These are phyloP conservation scores for Alexandromys oeconomus DNA, from an alignment of 2,797 vertebrate species.

Conservation along the genomic window DNA sequence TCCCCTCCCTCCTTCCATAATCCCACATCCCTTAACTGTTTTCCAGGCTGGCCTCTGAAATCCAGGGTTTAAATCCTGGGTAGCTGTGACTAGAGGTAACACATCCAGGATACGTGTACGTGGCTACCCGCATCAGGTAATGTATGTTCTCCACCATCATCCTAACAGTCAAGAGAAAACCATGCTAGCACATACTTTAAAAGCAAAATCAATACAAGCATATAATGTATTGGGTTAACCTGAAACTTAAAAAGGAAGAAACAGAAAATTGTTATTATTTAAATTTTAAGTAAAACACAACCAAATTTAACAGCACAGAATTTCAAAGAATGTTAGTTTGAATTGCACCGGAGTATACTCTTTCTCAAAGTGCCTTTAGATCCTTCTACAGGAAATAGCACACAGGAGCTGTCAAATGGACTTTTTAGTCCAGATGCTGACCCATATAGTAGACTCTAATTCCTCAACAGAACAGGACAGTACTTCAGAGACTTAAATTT, in stretches of 20 bases:
- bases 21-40: neutral
- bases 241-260: conserved; percentile 82
- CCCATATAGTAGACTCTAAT: conserved; percentile 55
- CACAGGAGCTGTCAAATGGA: conserved; percentile 34
- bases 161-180: conserved; percentile 87
- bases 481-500: conserved; percentile 37
- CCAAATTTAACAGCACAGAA: conserved; percentile 80
- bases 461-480: conserved; percentile 36
- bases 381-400: conserved; percentile 61
- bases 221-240: conserved; percentile 88
- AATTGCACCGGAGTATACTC: conserved; percentile 68
- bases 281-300: conserved; percentile 82
- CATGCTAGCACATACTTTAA: conserved; percentile 89
- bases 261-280: conserved; percentile 83
- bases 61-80: neutral
- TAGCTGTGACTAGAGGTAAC: no score
- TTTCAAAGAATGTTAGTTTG: conserved; percentile 72
- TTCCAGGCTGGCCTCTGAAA: neutral
- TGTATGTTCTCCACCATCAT: neutral
- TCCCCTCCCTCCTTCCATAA: conserved; percentile 15
- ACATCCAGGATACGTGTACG: conserved; percentile 83
- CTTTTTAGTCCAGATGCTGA: conserved; percentile 59
- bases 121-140: conserved; percentile 84
- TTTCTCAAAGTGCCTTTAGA: conserved; percentile 71
- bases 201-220: conserved; percentile 85